Evolutionary conservation across 2,888 invertebrate species (phyloP), one percentile per base, ranked within the genome.

Genomic region (Dicycla oo): DNA sequence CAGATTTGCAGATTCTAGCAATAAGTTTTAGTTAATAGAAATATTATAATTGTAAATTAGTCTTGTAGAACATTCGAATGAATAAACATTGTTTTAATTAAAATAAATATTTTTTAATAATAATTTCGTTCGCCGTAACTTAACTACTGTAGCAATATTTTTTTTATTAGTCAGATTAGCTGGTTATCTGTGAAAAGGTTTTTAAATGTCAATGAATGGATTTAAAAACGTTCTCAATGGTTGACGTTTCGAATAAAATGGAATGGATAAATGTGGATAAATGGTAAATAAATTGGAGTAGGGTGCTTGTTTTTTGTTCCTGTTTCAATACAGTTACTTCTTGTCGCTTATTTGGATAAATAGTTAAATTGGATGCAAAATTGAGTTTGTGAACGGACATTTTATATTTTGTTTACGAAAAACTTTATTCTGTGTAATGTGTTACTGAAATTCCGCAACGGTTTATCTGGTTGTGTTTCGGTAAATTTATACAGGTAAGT

Each of bases 111-210:
- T n/a, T n/a, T n/a, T n/a, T n/a, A n/a, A n/a, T n/a, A n/a, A n/a
- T n/a, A n/a, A n/a, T n/a, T n/a, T n/a, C n/a, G n/a, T n/a, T n/a
- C n/a, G n/a, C n/a, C n/a, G n/a, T n/a, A n/a, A n/a, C n/a, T n/a
- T n/a, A n/a, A n/a, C n/a, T n/a, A n/a, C n/a, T 49, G 70, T 49
- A 67, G 62, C 69, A 75, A 82, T 86, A 1, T 80, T 76, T 79
- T 71, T 87, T 82, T 86, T 80, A 87, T 86, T 76, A 47, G 54
- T 43, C 54, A 69, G 75, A 79, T 87, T 81, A 75, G 79, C 65
- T 69, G 65, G 73, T 73, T 69, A 61, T 65, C 54, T 54, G 72
- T 73, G 49, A 82, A 74, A 61, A 40, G 53, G 66, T 47, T 81
- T 83, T 67, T 43, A 60, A 51, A 64, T 54, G 67, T 34, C 67